Evolutionary conservation across 1,140 invertebrate genomes (phyloP).

Genomic region (Trypoxylus dichotomus): DNA sequence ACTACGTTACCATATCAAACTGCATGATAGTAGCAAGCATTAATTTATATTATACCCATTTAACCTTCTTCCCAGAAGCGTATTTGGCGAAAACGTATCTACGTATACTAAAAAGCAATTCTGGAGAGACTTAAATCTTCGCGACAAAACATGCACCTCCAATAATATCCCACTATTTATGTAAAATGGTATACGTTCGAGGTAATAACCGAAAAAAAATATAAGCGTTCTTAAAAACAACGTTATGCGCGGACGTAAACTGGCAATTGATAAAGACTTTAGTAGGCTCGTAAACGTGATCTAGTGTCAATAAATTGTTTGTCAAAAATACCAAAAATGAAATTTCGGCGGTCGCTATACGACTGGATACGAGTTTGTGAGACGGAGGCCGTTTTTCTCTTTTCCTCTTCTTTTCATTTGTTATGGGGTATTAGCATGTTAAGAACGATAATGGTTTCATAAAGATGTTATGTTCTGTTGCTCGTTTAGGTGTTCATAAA

Average conservation of each 20-base stretch:
- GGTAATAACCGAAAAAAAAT: neutral
- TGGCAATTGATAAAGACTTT: conserved; percentile 14
- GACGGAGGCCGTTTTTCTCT: neutral
- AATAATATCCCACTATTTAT: neutral
- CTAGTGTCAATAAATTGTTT: conserved; percentile 9
- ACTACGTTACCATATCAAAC: no score
- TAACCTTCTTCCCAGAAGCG: no score
- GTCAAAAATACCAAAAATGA: conserved; percentile 1
- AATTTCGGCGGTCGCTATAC: neutral
- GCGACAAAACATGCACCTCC: neutral
- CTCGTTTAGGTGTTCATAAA: neutral
- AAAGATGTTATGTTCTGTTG: conserved; percentile 11
- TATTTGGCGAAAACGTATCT: no score
- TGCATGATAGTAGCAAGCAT: no score
- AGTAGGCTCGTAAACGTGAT: neutral
- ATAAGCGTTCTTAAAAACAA: neutral
- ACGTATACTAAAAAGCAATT: neutral
- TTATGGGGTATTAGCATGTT: conserved; percentile 1
- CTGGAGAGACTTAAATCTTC: neutral
- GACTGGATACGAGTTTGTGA: neutral
- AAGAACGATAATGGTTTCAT: conserved; percentile 12
- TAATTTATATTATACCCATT: no score
- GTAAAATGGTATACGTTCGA: neutral
- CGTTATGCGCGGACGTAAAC: neutral
- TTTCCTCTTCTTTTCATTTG: no score